These are phyloP conservation scores for Drosophila robusta DNA, from an alignment of 2,888 invertebrate species.

Conservation along the genomic window DNA sequence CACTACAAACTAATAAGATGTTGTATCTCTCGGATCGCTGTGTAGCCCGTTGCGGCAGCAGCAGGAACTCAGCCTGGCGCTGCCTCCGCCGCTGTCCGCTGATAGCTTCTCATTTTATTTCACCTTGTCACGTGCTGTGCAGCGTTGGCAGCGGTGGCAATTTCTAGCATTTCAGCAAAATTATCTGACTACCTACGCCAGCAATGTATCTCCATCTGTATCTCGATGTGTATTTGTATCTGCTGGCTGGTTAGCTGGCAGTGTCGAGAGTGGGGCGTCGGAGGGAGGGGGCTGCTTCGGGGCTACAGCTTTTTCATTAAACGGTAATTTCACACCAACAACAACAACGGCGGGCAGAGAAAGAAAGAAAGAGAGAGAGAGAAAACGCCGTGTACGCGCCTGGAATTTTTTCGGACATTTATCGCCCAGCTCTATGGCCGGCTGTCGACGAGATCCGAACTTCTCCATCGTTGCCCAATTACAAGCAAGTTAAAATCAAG, in stretches of 20 bases:
- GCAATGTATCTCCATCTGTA: slow-evolving; percentile 28
- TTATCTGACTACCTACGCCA: slow-evolving; percentile 76
- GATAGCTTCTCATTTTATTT: slow-evolving; percentile 80
- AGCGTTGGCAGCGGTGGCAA: slow-evolving; percentile 73
- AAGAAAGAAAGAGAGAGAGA: not conserved
- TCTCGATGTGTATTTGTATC: slow-evolving; percentile 11
- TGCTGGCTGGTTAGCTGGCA: slow-evolving; percentile 3
- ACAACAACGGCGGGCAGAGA: slow-evolving; percentile 18
- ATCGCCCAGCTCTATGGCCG: slow-evolving; percentile 51
- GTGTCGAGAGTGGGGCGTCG: too few relatives aligned
- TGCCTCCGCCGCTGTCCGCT: slow-evolving; percentile 48
- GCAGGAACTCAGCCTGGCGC: slow-evolving; percentile 39
- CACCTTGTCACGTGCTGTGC: slow-evolving; percentile 78
- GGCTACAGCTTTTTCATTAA: slow-evolving; percentile 72
- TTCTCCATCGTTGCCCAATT: slow-evolving; percentile 75
- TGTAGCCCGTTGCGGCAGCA: slow-evolving; percentile 45
- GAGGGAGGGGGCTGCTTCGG: slow-evolving; percentile 10
- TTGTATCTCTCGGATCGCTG: slow-evolving; percentile 58
- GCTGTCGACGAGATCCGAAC: slow-evolving; percentile 62
- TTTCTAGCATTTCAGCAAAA: slow-evolving; percentile 80
- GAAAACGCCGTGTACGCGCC: slow-evolving; percentile 60
- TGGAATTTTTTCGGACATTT: slow-evolving; percentile 75
- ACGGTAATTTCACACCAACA: slow-evolving; percentile 77
- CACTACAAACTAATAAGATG: slow-evolving; percentile 76
- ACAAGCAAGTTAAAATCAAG: slow-evolving; percentile 81